phyloP scores from a whole-genome alignment of 2,797 vertebrate species.

The Xenops minutus region DNA sequence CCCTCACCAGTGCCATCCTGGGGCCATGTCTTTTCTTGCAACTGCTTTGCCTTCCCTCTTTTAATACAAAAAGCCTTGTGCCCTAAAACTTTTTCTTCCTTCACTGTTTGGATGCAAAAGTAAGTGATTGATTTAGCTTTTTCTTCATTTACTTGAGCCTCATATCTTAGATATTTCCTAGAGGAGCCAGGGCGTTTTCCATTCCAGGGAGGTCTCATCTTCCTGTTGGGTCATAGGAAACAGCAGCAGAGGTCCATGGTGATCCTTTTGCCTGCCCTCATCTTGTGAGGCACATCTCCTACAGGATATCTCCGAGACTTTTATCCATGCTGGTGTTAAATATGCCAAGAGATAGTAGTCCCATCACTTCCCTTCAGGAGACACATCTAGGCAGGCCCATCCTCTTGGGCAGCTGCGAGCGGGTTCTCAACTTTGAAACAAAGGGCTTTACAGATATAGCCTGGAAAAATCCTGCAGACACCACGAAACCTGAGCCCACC shows the following conservation, averaged over 20 bases:
- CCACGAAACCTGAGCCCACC: neutral
- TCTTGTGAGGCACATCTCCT: neutral
- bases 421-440: neutral
- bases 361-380: conserved; percentile 6
- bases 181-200: neutral
- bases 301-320: conserved; percentile 20
- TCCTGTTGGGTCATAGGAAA: conserved; percentile 16
- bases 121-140: neutral
- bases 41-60: neutral
- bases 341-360: neutral
- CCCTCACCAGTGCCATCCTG: neutral
- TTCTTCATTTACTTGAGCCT: neutral
- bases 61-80: neutral
- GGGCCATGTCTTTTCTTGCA: neutral
- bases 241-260: neutral
- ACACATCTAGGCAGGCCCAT: neutral
- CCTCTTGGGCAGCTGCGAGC: neutral
- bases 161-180: neutral
- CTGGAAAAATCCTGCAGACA: neutral
- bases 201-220: neutral
- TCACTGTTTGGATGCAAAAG: neutral
- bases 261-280: neutral
- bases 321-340: neutral
- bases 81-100: neutral
- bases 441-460: neutral